These are phyloP conservation scores for Nemotelus pantherinus DNA, from an alignment of 2,888 invertebrate species.

Conservation along the genomic window DNA sequence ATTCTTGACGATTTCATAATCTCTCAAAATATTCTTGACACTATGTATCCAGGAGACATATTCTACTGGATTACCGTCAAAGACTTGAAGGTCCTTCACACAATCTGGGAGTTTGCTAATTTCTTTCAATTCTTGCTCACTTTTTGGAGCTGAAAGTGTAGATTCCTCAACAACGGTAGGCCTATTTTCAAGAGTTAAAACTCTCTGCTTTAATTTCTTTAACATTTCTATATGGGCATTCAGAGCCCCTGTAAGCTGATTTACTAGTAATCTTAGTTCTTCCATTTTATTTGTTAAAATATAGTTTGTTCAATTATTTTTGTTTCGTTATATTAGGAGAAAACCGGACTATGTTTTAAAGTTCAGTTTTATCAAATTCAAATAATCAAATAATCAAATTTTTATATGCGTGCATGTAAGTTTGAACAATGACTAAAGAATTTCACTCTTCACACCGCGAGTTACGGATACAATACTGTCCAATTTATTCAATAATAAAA, in stretches of 20 bases:
- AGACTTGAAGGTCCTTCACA: slow-evolving; percentile 18
- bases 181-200: neutral
- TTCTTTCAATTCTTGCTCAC: slow-evolving; percentile 11
- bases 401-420: no score
- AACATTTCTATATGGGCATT: slow-evolving; percentile 32
- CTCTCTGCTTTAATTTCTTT: slow-evolving; percentile 1
- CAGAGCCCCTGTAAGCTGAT: slow-evolving; percentile 16
- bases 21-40: slow-evolving; percentile 3
- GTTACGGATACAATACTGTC: no score
- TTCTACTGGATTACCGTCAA: slow-evolving; percentile 8
- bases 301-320: no score
- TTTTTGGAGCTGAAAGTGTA: neutral
- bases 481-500: no score
- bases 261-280: neutral
- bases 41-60: slow-evolving; percentile 27
- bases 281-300: no score
- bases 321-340: no score
- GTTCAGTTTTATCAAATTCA: no score
- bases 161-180: neutral
- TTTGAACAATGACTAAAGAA: no score
- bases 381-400: no score
- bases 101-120: slow-evolving; percentile 37
- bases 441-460: no score
- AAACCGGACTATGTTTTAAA: no score
- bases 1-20: slow-evolving; percentile 20